Evolutionary conservation across 2,888 invertebrate species (phyloP), one percentile per base, ranked within the genome.

Genomic region (Diadromus collaris): DNA sequence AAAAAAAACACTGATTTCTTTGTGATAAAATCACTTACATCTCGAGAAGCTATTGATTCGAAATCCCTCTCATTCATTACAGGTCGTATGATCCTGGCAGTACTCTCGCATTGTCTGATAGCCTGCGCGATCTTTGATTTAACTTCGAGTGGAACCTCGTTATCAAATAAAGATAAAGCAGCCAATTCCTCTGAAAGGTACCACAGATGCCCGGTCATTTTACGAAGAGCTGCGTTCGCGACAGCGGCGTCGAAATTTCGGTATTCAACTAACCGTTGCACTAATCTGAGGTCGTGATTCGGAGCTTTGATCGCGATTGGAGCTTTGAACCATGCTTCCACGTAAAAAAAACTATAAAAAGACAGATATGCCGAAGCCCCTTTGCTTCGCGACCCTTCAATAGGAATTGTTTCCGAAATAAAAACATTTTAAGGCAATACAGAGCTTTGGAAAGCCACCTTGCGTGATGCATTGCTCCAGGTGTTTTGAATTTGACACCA

Each of bases 281-380:
- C 27, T 10, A 67, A 38, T 38, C 16, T 51, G 13, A 67, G 48
- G 51, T 54, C 67, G 21, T 67, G 67, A 24, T 21, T 51, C 34
- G 67, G 38, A 67, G 67, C 51, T 51, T 54, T 67, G 51, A 54
- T 67, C 13, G 38, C 54, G 32, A 29, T 16, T 34, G 67, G 38
- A 54, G 54, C 51, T 38, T 21, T n/a, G 27, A 64, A 64, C 46
- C 64, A 64, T 19, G 46, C 21, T 46, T 29, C 44, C n/a, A 64
- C 46, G 41, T 61, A 41, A 38, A 41, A 61, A 32, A 5, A 24
- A 80, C 73, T 44, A 83, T 60, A 61, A 81, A 83, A 27, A 77
- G 3, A 71, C 69, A 83, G 58, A 81, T 68, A 0, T 70, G 32
- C 44, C 46, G 27, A 16, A 70, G 21, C 10, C 46, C 38, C 3